Evolutionary conservation across 2,113 vertebrate genomes (phyloP).

Genomic region (Oreochromis aureus): DNA sequence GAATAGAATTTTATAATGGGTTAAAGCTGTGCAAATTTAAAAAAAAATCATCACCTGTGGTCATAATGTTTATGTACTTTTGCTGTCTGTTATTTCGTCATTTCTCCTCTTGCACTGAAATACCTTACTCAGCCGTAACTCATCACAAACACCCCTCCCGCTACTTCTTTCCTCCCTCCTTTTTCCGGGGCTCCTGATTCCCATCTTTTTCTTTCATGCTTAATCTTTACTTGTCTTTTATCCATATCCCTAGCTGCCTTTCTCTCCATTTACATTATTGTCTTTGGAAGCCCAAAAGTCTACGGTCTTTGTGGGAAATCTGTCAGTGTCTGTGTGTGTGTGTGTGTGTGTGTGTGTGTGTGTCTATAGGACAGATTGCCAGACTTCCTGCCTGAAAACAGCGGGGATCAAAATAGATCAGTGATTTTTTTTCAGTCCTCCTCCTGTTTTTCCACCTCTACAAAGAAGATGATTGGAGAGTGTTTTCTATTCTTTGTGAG

Average conservation of each 20-base stretch:
- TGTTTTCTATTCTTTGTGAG: neutral
- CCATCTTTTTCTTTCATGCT: slow-evolving; percentile 14
- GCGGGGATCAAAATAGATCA: slow-evolving; percentile 32
- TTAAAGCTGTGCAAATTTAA: neutral
- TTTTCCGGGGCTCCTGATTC: neutral
- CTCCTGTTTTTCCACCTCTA: neutral
- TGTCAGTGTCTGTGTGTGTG: neutral
- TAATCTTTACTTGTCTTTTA: slow-evolving; percentile 32
- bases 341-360: neutral
- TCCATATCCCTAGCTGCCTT: neutral
- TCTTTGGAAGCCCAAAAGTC: neutral
- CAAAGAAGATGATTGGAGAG: neutral
- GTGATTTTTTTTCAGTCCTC: slow-evolving; percentile 9
- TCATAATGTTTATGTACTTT: neutral
- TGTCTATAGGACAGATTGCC: neutral
- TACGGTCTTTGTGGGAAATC: neutral
- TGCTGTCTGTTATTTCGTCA: neutral
- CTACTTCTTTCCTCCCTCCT: neutral
- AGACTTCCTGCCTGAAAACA: slow-evolving; percentile 20
- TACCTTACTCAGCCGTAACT: neutral
- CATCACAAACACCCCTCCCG: neutral
- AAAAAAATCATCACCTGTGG: neutral
- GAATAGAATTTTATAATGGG: neutral
- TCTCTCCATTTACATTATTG: neutral
- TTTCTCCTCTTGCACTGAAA: neutral